phyloP scores from a whole-genome alignment of 2,797 vertebrate species.

The Platalea minor region DNA sequence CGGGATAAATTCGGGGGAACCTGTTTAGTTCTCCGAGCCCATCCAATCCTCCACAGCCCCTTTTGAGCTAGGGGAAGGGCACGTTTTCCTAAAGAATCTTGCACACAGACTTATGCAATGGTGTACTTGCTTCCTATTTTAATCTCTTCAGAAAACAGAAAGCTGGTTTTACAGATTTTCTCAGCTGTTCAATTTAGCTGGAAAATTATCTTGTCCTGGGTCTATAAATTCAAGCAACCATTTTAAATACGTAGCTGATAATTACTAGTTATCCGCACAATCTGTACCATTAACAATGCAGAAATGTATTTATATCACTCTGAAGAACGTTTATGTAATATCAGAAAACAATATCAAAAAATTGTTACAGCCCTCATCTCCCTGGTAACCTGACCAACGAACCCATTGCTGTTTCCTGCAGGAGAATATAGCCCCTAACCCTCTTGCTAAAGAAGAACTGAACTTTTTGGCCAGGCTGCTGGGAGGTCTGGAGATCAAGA shows the following conservation, averaged over 20 bases:
- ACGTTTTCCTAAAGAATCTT: neutral
- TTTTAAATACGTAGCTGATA: neutral
- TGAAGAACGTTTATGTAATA: neutral
- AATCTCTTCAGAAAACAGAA: neutral
- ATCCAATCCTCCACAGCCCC: neutral
- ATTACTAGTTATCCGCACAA: neutral
- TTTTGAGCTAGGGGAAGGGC: neutral
- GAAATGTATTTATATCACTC: neutral
- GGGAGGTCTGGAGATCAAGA: conserved; percentile 88
- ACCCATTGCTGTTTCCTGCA: conserved; percentile 59
- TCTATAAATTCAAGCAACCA: neutral
- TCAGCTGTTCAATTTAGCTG: neutral
- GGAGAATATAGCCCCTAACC: conserved; percentile 88
- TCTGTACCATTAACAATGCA: neutral
- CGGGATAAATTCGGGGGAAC: neutral
- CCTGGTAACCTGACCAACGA: neutral
- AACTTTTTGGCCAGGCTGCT: conserved; percentile 92
- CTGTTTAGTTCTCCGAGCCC: neutral
- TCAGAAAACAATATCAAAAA: neutral
- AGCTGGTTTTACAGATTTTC: neutral
- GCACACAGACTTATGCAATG: neutral
- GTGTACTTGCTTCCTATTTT: neutral
- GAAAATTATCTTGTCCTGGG: neutral
- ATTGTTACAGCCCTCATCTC: neutral
- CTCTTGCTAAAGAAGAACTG: conserved; percentile 95